phyloP scores from a whole-genome alignment of 2,888 invertebrate genomes.

The Orchesellides sinensis region DNA sequence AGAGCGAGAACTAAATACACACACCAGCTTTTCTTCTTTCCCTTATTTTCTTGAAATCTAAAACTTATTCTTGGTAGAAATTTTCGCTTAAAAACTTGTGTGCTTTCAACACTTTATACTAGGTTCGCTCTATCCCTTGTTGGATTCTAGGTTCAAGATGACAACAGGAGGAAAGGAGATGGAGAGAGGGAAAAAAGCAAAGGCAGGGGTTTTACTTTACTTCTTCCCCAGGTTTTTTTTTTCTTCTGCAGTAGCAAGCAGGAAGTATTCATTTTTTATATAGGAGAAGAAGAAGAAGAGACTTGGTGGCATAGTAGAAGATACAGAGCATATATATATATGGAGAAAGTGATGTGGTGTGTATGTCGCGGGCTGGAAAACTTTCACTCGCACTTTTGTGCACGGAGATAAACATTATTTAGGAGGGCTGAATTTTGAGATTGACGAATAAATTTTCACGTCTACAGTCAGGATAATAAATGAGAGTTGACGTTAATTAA shows the following conservation, averaged over 20 bases:
- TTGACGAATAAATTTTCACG: slow-evolving; percentile 63
- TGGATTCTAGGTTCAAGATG: background rate
- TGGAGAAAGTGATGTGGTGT: no score
- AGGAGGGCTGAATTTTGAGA: slow-evolving; percentile 54
- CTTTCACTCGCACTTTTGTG: background rate
- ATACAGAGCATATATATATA: no score
- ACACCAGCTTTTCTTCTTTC: background rate
- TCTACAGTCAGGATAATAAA: slow-evolving; percentile 61
- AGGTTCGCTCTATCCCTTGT: background rate
- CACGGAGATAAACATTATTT: slow-evolving; percentile 30
- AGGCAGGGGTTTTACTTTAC: background rate
- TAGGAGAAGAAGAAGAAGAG: background rate
- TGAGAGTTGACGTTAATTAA: slow-evolving; percentile 65
- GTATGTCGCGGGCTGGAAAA: slow-evolving; percentile 17
- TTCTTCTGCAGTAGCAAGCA: background rate
- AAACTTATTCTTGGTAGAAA: background rate
- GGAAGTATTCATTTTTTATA: background rate
- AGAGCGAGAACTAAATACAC: no score
- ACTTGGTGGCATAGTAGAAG: background rate
- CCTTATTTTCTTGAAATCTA: slow-evolving; percentile 16
- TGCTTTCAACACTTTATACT: background rate
- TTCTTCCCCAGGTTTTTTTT: background rate
- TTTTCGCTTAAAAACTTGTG: background rate
- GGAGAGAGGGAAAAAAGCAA: background rate
- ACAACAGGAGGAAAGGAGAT: background rate